phyloP scores from a whole-genome alignment of 2,888 invertebrate genomes.

The Gibbula magus region DNA sequence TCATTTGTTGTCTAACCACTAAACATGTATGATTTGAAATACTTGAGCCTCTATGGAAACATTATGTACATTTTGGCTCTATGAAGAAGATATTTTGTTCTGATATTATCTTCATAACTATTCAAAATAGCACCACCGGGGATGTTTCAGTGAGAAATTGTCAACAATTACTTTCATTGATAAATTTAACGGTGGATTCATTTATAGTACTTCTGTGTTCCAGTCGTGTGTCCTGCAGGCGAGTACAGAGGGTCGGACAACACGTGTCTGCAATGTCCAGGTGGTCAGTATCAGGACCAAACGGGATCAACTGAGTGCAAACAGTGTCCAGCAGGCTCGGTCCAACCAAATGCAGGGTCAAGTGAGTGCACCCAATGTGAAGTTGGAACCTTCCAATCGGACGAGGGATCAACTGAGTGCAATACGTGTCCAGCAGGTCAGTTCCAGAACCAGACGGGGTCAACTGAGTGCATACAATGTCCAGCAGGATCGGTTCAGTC shows the following conservation, averaged over 20 bases:
- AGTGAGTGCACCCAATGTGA: not conserved
- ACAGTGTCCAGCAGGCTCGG: not conserved
- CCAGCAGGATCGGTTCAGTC: not conserved
- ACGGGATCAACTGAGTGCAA: not conserved
- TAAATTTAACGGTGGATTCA: no score
- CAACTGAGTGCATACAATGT: not conserved
- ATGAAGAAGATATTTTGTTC: no score
- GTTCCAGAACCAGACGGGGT: not conserved
- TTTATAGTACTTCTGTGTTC: no score
- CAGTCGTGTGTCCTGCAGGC: not conserved
- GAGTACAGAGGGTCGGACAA: not conserved
- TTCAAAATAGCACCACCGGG: no score
- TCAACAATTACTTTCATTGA: no score
- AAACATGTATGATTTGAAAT: no score
- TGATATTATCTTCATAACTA: no score
- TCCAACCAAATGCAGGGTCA: not conserved
- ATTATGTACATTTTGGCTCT: no score
- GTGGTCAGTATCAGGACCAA: not conserved
- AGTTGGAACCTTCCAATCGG: not conserved
- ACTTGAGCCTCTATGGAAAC: no score
- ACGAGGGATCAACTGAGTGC: not conserved
- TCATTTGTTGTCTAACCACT: no score
- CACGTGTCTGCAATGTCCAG: not conserved
- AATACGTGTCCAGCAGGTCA: not conserved
- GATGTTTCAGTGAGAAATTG: no score